Conservation (phyloP, 2,888 invertebrate species). For the Lithosia quadra region DNA sequence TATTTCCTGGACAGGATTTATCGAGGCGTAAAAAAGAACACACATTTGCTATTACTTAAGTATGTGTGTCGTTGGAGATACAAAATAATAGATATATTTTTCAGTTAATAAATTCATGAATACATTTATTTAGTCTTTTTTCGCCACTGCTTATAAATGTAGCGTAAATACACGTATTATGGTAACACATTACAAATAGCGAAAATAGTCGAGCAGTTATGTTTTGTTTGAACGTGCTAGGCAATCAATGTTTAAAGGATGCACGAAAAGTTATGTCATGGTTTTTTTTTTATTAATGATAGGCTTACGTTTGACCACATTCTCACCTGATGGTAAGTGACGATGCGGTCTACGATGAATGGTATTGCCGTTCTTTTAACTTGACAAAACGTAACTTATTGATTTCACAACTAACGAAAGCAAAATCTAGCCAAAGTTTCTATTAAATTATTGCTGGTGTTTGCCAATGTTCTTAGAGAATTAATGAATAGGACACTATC, state of each 20-base stretch:
- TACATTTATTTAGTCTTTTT: not conserved
- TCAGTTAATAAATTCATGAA: not conserved
- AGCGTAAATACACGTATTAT: not conserved
- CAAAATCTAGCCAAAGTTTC: too few relatives aligned
- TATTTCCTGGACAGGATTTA: slow-evolving; percentile 23
- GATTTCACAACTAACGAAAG: too few relatives aligned
- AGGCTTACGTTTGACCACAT: too few relatives aligned
- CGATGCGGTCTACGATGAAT: too few relatives aligned
- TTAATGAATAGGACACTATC: too few relatives aligned
- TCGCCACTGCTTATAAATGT: not conserved
- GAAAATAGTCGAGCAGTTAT: not conserved
- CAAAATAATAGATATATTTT: slow-evolving; percentile 6
- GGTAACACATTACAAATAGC: not conserved
- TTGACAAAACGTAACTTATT: too few relatives aligned
- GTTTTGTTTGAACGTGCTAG: not conserved
- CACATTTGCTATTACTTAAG: slow-evolving; percentile 22
- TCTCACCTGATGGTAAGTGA: too few relatives aligned
- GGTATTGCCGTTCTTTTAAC: too few relatives aligned
- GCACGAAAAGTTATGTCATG: too few relatives aligned
- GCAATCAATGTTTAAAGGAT: too few relatives aligned
- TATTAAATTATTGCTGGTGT: too few relatives aligned
- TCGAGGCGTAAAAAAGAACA: slow-evolving; percentile 14
- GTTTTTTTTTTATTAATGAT: too few relatives aligned
- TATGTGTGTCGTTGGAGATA: not conserved
- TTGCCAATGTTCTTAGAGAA: not conserved